phyloP scores from a whole-genome alignment of 2,888 invertebrate genomes.

The Gari tellinella region DNA sequence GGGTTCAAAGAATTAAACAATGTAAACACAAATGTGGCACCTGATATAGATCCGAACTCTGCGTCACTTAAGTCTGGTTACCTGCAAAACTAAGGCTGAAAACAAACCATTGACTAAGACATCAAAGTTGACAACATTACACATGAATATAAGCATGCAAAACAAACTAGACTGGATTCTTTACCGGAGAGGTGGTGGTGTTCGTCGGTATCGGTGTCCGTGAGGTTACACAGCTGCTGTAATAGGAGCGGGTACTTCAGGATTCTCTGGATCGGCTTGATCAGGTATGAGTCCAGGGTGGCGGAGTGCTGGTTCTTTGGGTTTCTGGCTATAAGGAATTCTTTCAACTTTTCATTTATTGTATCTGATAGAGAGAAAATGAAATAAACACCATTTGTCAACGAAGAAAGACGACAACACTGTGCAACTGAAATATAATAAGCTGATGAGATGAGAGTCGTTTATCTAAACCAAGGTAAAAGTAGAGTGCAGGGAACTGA shows the following conservation, averaged over 20 bases:
- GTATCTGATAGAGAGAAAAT: conserved; percentile 88
- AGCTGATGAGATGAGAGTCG: too few species aligned
- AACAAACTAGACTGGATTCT: conserved; percentile 1
- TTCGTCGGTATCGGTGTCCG: conserved; percentile 96
- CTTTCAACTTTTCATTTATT: conserved; percentile 95
- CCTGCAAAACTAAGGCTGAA: too few species aligned
- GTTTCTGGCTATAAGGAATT: conserved; percentile 96
- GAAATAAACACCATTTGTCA: background rate
- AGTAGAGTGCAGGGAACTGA: too few species aligned
- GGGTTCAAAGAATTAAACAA: too few species aligned
- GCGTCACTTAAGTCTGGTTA: too few species aligned
- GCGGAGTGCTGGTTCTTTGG: conserved; percentile 98
- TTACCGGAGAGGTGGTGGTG: conserved; percentile 92
- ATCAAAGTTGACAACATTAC: too few species aligned
- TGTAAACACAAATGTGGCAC: too few species aligned
- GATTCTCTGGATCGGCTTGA: conserved; percentile 99
- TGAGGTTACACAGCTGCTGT: conserved; percentile 96
- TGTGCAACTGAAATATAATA: background rate
- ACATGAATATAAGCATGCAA: background rate
- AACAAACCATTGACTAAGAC: too few species aligned
- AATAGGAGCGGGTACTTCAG: conserved; percentile 97
- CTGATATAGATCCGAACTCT: too few species aligned
- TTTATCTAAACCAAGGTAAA: too few species aligned
- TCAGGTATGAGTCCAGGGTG: conserved; percentile 98
- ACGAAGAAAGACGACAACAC: background rate